Percentiles rank a stretch among this genome's conserved stretches.
Evolutionary conservation across 2,888 invertebrate genomes (phyloP).

Genomic region (Scrobipalpa costella): DNA sequence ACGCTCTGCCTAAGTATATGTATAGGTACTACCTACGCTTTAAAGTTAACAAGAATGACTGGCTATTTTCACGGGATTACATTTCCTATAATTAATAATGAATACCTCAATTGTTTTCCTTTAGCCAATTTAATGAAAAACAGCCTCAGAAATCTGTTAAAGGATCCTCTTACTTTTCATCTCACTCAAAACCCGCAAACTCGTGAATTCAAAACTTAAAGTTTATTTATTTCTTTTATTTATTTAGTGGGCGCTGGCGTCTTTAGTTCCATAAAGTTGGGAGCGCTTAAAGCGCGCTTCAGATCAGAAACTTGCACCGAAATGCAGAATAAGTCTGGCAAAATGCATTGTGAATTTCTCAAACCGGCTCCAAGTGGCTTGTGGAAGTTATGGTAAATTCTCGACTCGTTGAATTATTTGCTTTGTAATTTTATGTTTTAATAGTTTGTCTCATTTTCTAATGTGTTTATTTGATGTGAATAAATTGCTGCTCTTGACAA

Average conservation of each 20-base stretch:
- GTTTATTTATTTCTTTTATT: constrained; percentile 26
- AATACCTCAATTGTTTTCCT: too few species aligned
- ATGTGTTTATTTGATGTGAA: not conserved
- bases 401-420: constrained; percentile 10
- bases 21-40: too few species aligned
- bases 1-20: too few species aligned
- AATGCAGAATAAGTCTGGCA: constrained; percentile 29
- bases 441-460: not conserved
- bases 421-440: constrained; percentile 24
- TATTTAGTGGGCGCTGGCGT: constrained; percentile 27
- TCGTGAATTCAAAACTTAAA: not conserved
- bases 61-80: too few species aligned
- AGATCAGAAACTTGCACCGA: constrained; percentile 32
- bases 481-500: not conserved
- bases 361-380: constrained; percentile 20
- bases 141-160: not conserved
- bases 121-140: too few species aligned
- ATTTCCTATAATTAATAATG: too few species aligned
- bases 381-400: constrained; percentile 1
- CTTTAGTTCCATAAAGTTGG: constrained; percentile 29
- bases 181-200: not conserved
- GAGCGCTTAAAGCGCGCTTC: constrained; percentile 31
- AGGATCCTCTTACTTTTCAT: not conserved
- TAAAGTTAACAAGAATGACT: too few species aligned
- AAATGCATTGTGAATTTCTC: constrained; percentile 32